Evolutionary conservation across 2,797 vertebrate genomes (phyloP), one percentile per base, ranked within the genome.

Genomic region (Danio albolineatus): DNA sequence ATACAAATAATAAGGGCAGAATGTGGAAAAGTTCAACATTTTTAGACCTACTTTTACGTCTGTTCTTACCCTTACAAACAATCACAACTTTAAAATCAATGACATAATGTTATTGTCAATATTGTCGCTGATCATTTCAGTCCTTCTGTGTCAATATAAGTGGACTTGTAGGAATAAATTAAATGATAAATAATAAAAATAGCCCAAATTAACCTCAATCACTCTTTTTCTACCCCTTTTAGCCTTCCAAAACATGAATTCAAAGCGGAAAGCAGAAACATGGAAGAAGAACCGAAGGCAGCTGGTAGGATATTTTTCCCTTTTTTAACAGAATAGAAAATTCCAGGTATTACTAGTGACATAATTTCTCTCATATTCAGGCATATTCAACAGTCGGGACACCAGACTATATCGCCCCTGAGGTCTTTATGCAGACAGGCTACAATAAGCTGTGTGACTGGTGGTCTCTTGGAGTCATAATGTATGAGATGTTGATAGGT

Each of bases 241-340:
- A 99, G 98, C 98, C 10, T 99, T 99, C 91, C 97, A 99, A 91
- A 98, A 98, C 79, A 99, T 99, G 98, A 99, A 99, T 87, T 99
- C 98, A 0, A 99, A 99, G 90, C 95, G 98, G 89, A 99, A 99
- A 95, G 98, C 98, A 85, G 98, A 99, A 86, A 99, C 98, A 0
- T 99, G 98, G 98, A 99, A 99, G 91, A 99, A 97, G 88, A 99
- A 99, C 89, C 92, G 98, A 69, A 90, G 98, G 57, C 98, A 99
- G 85, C 91, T 99, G 95, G 98, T 99, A 86, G 91, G 94, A 90
- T 21, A 46, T 7, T 19, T 7, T 46, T 6, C 56, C 10, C 28
- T 28, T 79, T 7, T 61, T 49, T 65, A 28, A 60, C 13, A 67
- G 6, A 51, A 12, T 6, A 70, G 9, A 53, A 51, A 9, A 67